These are phyloP conservation scores for Pelecanoides urinatrix DNA, from an alignment of 2,113 vertebrate genomes.

Conservation along the genomic window DNA sequence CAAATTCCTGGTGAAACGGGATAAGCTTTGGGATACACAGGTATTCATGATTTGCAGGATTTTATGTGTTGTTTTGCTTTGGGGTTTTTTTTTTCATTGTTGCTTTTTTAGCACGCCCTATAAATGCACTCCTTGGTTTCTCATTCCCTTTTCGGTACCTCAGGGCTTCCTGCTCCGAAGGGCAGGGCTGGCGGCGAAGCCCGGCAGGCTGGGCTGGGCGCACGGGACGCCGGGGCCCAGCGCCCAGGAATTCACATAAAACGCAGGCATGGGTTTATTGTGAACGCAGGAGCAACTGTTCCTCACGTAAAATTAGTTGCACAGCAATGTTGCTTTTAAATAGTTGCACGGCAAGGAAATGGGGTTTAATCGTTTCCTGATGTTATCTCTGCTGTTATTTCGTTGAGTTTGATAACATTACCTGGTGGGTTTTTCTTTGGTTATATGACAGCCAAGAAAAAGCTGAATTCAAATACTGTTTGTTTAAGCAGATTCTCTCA, in stretches of 20 bases:
- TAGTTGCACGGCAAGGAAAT: slow-evolving; percentile 61
- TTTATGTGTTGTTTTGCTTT: neutral
- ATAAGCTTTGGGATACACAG: neutral
- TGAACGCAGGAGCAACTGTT: slow-evolving; percentile 51
- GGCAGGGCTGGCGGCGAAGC: neutral
- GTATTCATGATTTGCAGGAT: neutral
- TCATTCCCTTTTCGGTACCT: neutral
- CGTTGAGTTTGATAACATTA: slow-evolving; percentile 20
- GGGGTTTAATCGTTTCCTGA: slow-evolving; percentile 53
- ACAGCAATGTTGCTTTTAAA: slow-evolving; percentile 60
- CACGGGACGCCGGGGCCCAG: slow-evolving; percentile 24
- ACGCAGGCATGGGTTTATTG: slow-evolving; percentile 58
- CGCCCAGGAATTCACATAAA: slow-evolving; percentile 74
- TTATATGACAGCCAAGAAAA: neutral
- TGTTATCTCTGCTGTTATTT: neutral
- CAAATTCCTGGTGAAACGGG: neutral
- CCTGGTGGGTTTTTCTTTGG: neutral
- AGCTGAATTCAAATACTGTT: neutral
- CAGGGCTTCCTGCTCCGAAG: slow-evolving; percentile 11
- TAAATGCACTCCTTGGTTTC: slow-evolving; percentile 3
- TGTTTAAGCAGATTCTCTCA: slow-evolving; percentile 55
- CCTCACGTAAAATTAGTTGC: slow-evolving; percentile 68
- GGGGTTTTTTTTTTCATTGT: neutral
- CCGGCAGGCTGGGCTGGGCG: neutral
- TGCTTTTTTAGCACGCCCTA: neutral